Conservation (phyloP, 2,797 vertebrate genomes). For the Balearica regulorum region DNA sequence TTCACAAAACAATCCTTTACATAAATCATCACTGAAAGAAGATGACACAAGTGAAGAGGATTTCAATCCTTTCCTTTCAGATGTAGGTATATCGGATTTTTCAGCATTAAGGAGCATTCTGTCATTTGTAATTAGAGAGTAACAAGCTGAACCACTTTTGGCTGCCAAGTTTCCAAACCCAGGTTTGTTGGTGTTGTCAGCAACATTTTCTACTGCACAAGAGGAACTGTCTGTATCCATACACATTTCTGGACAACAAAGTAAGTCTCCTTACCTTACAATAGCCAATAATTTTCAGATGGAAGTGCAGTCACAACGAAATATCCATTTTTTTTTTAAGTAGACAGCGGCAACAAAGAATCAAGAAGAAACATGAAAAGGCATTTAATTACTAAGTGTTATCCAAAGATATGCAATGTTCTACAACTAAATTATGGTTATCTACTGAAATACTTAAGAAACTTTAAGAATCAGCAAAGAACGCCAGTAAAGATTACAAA, state of each 20-base stretch:
- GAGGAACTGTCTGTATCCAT: slow-evolving; percentile 53
- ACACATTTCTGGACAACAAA: slow-evolving; percentile 77
- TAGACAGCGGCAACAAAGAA: slow-evolving; percentile 67
- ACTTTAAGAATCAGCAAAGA: neutral
- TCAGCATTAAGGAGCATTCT: slow-evolving; percentile 50
- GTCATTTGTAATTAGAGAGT: slow-evolving; percentile 52
- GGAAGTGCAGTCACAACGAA: slow-evolving; percentile 19
- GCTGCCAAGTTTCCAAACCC: slow-evolving; percentile 65
- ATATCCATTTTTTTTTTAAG: slow-evolving; percentile 50
- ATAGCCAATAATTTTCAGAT: slow-evolving; percentile 88
- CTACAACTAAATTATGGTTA: neutral
- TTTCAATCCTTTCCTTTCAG: slow-evolving; percentile 62
- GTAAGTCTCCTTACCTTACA: slow-evolving; percentile 99
- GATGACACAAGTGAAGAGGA: slow-evolving; percentile 62
- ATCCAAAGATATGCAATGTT: neutral
- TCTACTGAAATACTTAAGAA: neutral
- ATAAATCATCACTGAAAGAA: slow-evolving; percentile 52
- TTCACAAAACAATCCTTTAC: slow-evolving; percentile 41
- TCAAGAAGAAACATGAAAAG: slow-evolving; percentile 80
- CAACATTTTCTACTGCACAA: slow-evolving; percentile 32
- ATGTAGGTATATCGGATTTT: slow-evolving; percentile 41
- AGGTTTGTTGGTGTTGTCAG: slow-evolving; percentile 12
- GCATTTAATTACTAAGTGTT: slow-evolving; percentile 91
- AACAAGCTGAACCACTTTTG: slow-evolving; percentile 50
- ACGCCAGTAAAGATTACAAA: neutral